Evolutionary conservation across 1,140 invertebrate species (phyloP), one percentile per base, ranked within the genome.

Genomic region (Campoletis sonorensis): DNA sequence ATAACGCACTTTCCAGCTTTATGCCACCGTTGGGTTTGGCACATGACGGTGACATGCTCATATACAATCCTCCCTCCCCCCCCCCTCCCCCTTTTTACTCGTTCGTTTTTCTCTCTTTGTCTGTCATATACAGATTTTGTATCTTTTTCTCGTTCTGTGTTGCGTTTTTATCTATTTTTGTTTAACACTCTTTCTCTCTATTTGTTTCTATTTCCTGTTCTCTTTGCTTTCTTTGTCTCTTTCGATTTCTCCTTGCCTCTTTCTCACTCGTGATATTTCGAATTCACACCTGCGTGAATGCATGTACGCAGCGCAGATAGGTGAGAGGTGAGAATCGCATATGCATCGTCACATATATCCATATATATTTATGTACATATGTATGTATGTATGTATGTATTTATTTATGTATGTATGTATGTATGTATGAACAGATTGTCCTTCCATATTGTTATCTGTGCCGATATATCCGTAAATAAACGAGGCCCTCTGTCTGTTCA

Each of bases 1-100:
- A 64, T 64, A 64, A 64, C 61, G 61, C 61, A 23, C 21, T 64
- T 64, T n/a, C 61, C 61, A 64, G 61, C 61, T 64, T 64, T 64
- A 23, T 23, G 61, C 61, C 23, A 23, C 21, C 61, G 23, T 2
- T 64, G 61, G 58, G n/a, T 26, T 26, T 64, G 61, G 61, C 11
- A 26, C 5, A 64, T 64, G 23, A 64, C 61, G 21, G 2, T 64
- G 61, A 26, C 21, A 64, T 64, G 11, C 23, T 23, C 61, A 26
- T 64, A 16, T 23, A 64, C 61, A 45, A 45, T 33, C 30, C 30
- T 7, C 40, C 40, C 40, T 45, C 40, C 40, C 13, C 13, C 13
- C 40, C 8, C 2, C 8, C 40, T 45, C 8, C 40, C 7, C 1
- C 40, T n/a, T n/a, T n/a, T n/a, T n/a, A n/a, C n/a, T n/a, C n/a